These are phyloP conservation scores for Acrobasis repandana DNA, from an alignment of 2,888 invertebrate species.

Conservation along the genomic window DNA sequence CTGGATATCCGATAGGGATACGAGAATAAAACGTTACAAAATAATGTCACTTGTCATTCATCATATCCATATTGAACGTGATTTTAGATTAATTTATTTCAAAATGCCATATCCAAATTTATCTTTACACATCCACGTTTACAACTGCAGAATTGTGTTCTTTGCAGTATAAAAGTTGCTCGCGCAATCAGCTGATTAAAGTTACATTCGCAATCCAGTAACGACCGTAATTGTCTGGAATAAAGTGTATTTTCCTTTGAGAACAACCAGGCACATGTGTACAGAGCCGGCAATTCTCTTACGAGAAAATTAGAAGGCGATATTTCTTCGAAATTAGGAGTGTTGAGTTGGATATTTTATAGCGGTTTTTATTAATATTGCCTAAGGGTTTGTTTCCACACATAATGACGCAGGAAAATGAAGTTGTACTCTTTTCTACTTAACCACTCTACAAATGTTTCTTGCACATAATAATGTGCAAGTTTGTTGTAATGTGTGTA, in stretches of 20 bases:
- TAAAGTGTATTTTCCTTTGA: constrained; percentile 36
- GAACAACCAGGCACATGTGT: constrained; percentile 26
- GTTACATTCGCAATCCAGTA: constrained; percentile 25
- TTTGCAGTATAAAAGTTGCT: constrained; percentile 65
- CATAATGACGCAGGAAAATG: too few species aligned
- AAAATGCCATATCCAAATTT: constrained; percentile 7
- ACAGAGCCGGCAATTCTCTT: constrained; percentile 34
- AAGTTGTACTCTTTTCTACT: too few species aligned
- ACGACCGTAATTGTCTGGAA: constrained; percentile 8
- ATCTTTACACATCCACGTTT: constrained; percentile 29
- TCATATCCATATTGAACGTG: too few species aligned
- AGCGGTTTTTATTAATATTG: constrained; percentile 22
- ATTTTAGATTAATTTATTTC: too few species aligned
- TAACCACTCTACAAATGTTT: too few species aligned
- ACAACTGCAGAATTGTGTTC: constrained; percentile 57
- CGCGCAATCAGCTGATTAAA: constrained; percentile 58
- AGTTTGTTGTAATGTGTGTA: too few species aligned
- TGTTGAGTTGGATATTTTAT: constrained; percentile 27
- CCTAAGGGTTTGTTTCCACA: neutral
- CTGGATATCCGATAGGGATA: too few species aligned
- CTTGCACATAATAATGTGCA: too few species aligned
- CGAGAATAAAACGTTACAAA: too few species aligned
- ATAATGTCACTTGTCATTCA: too few species aligned
- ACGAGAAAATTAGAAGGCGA: constrained; percentile 50
- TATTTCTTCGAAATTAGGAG: constrained; percentile 46